Evolutionary conservation across 2,888 invertebrate species (phyloP).

Genomic region (Toxonevra muliebris): DNA sequence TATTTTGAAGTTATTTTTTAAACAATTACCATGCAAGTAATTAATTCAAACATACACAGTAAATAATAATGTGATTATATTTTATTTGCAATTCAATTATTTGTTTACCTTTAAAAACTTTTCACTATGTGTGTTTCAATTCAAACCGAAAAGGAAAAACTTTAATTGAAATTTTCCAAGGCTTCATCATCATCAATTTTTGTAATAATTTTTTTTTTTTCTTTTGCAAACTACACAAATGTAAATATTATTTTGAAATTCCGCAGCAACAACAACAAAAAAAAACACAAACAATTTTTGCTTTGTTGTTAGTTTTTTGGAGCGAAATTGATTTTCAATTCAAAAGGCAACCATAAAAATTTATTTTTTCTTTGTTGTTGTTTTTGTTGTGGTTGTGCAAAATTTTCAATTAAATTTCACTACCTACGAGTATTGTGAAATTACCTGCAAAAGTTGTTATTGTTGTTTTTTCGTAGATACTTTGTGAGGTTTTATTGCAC

Average conservation of each 20-base stretch:
- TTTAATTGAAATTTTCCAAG: not conserved
- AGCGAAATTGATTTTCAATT: slow-evolving; percentile 8
- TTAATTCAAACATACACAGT: too few species aligned
- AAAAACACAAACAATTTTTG: not conserved
- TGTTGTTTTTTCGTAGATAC: too few species aligned
- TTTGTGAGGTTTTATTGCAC: too few species aligned
- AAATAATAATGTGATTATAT: too few species aligned
- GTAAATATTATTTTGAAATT: not conserved
- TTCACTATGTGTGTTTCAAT: too few species aligned
- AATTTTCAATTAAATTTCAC: slow-evolving; percentile 7
- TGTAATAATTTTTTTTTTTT: too few species aligned
- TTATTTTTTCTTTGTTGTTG: not conserved
- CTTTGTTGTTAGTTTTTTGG: not conserved
- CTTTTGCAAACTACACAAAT: not conserved
- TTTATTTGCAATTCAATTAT: too few species aligned
- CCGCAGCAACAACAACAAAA: not conserved
- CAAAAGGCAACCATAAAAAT: slow-evolving; percentile 11
- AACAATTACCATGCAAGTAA: too few species aligned
- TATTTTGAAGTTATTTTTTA: too few species aligned
- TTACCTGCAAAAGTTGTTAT: too few species aligned
- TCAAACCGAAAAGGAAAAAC: not conserved
- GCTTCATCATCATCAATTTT: not conserved
- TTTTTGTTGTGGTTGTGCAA: not conserved
- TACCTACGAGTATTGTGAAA: not conserved
- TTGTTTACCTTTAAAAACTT: too few species aligned